Conservation (phyloP, 2,797 vertebrate genomes). For the Salarias fasciatus region DNA sequence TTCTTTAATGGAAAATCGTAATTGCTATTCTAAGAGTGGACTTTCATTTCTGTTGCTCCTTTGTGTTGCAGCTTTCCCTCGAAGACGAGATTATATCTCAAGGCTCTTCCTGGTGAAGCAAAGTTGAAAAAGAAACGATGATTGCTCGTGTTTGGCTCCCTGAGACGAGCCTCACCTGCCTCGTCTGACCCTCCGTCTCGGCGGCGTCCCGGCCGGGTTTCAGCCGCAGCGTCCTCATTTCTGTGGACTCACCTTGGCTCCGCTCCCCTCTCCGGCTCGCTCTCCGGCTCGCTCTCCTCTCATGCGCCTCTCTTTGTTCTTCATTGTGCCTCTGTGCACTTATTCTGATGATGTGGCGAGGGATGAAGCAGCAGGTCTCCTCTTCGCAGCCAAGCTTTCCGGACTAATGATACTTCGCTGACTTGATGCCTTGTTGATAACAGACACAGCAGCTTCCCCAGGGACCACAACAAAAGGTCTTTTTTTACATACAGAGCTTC, state of each 20-base stretch:
- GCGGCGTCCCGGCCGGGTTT: too few species aligned
- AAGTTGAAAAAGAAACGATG: too few species aligned
- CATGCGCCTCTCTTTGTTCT: not conserved
- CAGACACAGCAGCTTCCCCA: conserved; percentile 9
- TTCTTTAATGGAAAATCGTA: too few species aligned
- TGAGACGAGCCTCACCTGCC: too few species aligned
- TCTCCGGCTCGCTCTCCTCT: not conserved
- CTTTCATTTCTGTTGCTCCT: too few species aligned
- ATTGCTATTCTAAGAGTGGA: too few species aligned
- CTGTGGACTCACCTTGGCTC: conserved; percentile 13
- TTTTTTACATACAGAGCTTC: not conserved
- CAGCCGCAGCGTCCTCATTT: conserved; percentile 13
- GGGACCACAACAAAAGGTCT: conserved; percentile 8
- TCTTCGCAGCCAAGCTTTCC: conserved; percentile 25
- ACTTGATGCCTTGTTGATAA: conserved; percentile 27
- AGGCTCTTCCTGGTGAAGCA: too few species aligned
- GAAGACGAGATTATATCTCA: too few species aligned
- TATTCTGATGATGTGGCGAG: conserved; percentile 23
- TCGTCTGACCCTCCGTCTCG: too few species aligned
- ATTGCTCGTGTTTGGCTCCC: too few species aligned
- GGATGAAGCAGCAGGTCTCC: not conserved
- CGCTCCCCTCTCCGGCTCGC: too few species aligned
- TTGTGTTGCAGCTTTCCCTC: too few species aligned
- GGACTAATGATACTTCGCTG: conserved; percentile 31
- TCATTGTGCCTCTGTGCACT: not conserved